A percentile compares a stretch with the other conserved stretches of the same genome.
These are phyloP conservation scores for Zosterops pallidus DNA, from an alignment of 2,113 vertebrate genomes.

Conservation along the genomic window DNA sequence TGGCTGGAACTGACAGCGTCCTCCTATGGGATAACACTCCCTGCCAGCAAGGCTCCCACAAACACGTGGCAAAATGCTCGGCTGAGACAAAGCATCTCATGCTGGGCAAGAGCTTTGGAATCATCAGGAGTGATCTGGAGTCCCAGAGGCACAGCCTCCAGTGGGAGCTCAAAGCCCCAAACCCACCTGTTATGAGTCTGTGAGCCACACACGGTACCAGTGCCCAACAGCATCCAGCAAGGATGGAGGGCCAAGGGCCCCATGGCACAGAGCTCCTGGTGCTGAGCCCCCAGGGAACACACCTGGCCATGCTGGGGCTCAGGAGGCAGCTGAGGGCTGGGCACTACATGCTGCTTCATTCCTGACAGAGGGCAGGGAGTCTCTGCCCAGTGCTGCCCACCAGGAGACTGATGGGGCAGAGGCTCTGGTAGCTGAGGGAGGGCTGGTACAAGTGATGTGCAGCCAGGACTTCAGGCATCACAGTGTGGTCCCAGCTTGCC, in stretches of 20 bases:
- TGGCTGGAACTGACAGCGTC: accelerated
- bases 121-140: background rate
- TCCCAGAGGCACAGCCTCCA: no score
- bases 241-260: background rate
- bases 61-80: background rate
- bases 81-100: background rate
- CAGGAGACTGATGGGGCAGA: background rate
- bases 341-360: background rate
- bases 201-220: accelerated
- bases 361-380: accelerated
- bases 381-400: background rate
- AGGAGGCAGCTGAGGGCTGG: accelerated
- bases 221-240: background rate
- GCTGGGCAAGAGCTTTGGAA: background rate
- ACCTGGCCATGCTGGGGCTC: background rate
- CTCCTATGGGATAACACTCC: background rate
- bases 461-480: background rate
- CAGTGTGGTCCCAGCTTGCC: background rate
- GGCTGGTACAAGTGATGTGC: accelerated
- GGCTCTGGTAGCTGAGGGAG: accelerated
- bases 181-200: accelerated
- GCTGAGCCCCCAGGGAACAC: background rate
- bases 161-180: accelerated
- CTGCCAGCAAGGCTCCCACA: background rate
- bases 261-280: accelerated